Evolutionary conservation across 2,888 invertebrate genomes (phyloP).

Genomic region (Troides helena): DNA sequence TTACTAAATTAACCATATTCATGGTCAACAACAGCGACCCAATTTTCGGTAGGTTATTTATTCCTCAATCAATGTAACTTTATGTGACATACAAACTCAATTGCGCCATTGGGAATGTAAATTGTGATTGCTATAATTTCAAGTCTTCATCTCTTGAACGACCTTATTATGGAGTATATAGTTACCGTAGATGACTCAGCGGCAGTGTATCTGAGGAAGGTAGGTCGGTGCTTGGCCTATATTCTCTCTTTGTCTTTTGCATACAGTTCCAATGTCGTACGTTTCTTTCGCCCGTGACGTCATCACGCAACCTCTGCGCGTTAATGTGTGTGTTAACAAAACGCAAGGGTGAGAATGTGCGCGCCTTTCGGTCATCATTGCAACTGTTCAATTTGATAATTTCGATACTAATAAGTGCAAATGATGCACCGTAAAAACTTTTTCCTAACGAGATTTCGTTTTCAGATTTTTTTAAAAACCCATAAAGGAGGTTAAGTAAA

Average conservation of each 20-base stretch:
- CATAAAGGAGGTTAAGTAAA: not conserved
- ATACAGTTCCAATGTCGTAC: conserved; percentile 29
- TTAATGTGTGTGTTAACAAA: conserved; percentile 52
- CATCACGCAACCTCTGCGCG: conserved; percentile 61
- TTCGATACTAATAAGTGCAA: conserved; percentile 27
- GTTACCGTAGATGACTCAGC: conserved; percentile 55
- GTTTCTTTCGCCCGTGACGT: conserved; percentile 68
- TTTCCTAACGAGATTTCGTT: not conserved
- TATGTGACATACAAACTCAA: conserved; percentile 1
- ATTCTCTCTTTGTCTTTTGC: conserved; percentile 58
- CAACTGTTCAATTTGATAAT: conserved; percentile 40
- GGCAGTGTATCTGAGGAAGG: conserved; percentile 71
- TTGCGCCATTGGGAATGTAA: conserved; percentile 20
- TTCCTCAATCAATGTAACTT: not conserved
- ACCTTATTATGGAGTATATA: conserved; percentile 50
- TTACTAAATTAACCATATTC: not conserved
- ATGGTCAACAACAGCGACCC: not conserved
- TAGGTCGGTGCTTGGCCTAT: conserved; percentile 79
- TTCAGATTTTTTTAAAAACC: not conserved
- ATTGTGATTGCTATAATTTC: conserved; percentile 34
- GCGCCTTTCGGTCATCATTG: conserved; percentile 44
- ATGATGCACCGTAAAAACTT: not conserved
- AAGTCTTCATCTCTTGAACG: conserved; percentile 35
- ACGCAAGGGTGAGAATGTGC: conserved; percentile 44
- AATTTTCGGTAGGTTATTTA: not conserved